Percentiles rank a stretch among this genome's conserved stretches.
Evolutionary conservation across 1,140 invertebrate species (phyloP).

Genomic region (Drosophila miranda): DNA sequence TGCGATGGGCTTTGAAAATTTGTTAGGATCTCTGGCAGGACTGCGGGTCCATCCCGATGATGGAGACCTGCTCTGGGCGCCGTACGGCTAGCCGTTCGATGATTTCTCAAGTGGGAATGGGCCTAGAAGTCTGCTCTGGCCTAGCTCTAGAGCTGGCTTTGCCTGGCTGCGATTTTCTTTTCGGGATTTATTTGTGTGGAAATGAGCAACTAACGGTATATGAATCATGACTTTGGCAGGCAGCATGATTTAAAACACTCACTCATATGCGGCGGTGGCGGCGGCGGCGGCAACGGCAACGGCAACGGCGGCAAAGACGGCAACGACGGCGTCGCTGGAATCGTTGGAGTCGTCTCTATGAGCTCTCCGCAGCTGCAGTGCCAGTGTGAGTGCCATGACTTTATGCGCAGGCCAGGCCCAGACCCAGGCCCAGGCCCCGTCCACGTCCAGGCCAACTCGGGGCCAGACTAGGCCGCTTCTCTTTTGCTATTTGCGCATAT

Average conservation of each 20-base stretch:
- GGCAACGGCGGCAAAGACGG: constrained; percentile 6
- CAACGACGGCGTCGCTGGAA: constrained; percentile 5
- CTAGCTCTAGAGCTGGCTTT: not conserved
- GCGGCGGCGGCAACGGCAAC: not conserved
- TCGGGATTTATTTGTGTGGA: constrained; percentile 80
- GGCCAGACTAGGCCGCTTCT: constrained; percentile 33
- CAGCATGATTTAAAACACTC: constrained; percentile 81
- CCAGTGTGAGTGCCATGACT: constrained; percentile 53
- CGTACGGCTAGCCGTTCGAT: constrained; percentile 48
- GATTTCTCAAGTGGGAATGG: constrained; percentile 62
- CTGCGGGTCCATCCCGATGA: not conserved
- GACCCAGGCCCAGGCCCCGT: constrained; percentile 19
- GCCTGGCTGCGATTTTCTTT: constrained; percentile 44
- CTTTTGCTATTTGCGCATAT: constrained; percentile 74
- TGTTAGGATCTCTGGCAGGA: constrained; percentile 18
- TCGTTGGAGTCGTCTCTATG: constrained; percentile 23
- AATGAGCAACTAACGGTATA: constrained; percentile 81
- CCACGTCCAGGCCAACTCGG: constrained; percentile 32
- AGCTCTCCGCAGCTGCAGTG: constrained; percentile 19
- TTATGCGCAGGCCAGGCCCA: constrained; percentile 44
- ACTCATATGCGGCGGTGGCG: constrained; percentile 59
- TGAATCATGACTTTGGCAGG: constrained; percentile 82
- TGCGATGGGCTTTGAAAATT: constrained; percentile 60
- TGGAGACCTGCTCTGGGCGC: constrained; percentile 38
- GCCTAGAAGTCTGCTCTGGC: constrained; percentile 20